phyloP scores from a whole-genome alignment of 2,113 vertebrate genomes.

The Pavo muticus region DNA sequence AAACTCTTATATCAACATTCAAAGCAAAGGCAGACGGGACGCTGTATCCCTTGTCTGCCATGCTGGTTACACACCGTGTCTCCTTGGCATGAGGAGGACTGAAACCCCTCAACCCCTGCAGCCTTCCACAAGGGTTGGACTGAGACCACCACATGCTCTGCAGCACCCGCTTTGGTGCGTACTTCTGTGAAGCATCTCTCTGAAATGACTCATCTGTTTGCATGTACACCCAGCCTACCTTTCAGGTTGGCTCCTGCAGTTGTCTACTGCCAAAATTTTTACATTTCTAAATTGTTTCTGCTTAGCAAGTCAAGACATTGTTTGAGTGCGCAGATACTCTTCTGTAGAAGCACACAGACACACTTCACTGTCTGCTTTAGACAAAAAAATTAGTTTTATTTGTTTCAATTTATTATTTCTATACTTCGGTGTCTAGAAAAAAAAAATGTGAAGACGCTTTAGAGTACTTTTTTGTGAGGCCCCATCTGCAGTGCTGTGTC shows the following conservation, averaged over 20 bases:
- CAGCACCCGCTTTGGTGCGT: fast-evolving
- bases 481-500: too few species aligned
- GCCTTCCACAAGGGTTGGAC: background rate
- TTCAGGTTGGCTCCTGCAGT: background rate
- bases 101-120: background rate
- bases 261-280: background rate
- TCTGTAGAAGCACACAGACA: background rate
- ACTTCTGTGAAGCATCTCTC: background rate
- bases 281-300: background rate
- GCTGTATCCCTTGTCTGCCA: constrained; percentile 51
- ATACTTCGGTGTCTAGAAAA: background rate
- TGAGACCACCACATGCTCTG: background rate
- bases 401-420: background rate
- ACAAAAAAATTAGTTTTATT: background rate
- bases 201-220: background rate
- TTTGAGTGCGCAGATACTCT: background rate
- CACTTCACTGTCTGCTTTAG: fast-evolving
- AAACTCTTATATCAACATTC: constrained; percentile 61
- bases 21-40: constrained; percentile 39
- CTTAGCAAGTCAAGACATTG: background rate
- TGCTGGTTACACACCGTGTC: constrained; percentile 55
- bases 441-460: fast-evolving
- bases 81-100: background rate
- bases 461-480: background rate
- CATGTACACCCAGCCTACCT: background rate